Percentiles rank a stretch among this genome's conserved stretches.
These are phyloP conservation scores for Anthoscopus minutus DNA, from an alignment of 2,113 vertebrate genomes.

Conservation along the genomic window DNA sequence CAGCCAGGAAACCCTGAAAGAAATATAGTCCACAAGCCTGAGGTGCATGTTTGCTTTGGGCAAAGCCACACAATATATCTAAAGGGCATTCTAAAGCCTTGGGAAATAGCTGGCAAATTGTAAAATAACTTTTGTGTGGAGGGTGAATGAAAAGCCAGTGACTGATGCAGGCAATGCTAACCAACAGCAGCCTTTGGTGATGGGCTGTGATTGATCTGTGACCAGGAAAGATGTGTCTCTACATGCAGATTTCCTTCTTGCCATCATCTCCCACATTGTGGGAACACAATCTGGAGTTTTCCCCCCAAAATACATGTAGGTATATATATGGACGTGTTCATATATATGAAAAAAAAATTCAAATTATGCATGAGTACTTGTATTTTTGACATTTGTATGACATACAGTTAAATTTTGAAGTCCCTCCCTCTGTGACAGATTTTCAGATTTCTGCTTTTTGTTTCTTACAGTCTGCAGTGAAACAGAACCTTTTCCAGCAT, in stretches of 20 bases:
- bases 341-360: neutral
- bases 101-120: neutral
- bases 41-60: conserved; percentile 12
- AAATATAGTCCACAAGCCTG: neutral
- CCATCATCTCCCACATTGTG: fast-evolving
- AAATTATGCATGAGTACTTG: fast-evolving
- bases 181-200: neutral
- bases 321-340: fast-evolving
- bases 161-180: neutral
- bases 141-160: neutral
- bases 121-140: neutral
- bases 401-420: neutral
- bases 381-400: neutral
- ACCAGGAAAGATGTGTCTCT: neutral
- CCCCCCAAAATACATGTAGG: fast-evolving
- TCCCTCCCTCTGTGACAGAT: neutral
- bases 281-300: neutral
- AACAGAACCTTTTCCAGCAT: neutral
- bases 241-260: neutral
- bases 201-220: neutral
- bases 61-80: neutral
- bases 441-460: neutral
- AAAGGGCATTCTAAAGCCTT: conserved; percentile 40
- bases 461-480: neutral
- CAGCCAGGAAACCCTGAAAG: neutral